Evolutionary conservation across 2,113 vertebrate species (phyloP).

Genomic region (Antechinus flavipes): DNA sequence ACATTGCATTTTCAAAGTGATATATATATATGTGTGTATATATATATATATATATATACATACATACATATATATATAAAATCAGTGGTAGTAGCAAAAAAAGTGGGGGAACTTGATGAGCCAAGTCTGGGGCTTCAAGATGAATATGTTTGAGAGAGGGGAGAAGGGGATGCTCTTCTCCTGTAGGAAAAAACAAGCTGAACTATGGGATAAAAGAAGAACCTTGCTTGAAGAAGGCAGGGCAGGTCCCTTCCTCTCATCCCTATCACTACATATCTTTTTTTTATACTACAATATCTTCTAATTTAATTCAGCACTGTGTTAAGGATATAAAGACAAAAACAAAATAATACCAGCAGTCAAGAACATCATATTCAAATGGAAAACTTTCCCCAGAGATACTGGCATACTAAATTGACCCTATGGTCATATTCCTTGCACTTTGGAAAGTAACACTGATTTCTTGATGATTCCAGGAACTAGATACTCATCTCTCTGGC

Average conservation of each 20-base stretch:
- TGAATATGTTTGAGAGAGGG: not conserved
- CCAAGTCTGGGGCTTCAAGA: not conserved
- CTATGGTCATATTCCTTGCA: not conserved
- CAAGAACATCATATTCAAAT: not conserved
- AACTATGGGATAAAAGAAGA: not conserved
- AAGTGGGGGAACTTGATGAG: not conserved
- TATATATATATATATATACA: no score
- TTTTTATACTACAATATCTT: not conserved
- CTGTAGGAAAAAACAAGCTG: not conserved
- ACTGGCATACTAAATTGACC: not conserved
- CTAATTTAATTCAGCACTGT: not conserved
- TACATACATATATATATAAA: no score
- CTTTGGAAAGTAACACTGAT: not conserved
- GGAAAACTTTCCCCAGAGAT: not conserved
- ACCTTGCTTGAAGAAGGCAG: not conserved
- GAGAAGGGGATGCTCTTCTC: not conserved
- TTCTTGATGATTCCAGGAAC: not conserved
- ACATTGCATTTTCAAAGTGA: not conserved
- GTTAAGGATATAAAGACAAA: not conserved
- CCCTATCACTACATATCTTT: not conserved
- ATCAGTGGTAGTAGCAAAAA: not conserved
- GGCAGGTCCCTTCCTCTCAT: not conserved
- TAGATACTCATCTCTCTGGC: not conserved
- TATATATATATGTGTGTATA: no score
- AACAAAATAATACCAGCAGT: not conserved